These are phyloP conservation scores for Rhabdornis inornatus DNA, from an alignment of 2,113 vertebrate genomes.

Conservation along the genomic window DNA sequence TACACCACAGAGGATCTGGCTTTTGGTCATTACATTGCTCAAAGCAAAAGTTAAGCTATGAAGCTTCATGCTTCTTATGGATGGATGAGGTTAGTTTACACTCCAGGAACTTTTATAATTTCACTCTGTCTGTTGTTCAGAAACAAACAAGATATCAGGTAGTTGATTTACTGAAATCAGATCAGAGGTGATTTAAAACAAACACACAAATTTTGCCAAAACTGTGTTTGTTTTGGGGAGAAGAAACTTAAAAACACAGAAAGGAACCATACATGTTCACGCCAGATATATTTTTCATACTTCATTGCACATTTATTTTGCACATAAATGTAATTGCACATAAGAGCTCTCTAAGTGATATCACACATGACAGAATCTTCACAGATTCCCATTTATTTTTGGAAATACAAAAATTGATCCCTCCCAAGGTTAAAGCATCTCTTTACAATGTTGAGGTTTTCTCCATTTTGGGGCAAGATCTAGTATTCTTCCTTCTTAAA, in stretches of 20 bases:
- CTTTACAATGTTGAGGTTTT: background rate
- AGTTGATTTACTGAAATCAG: background rate
- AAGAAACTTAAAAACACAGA: background rate
- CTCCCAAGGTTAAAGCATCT: background rate
- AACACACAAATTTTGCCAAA: background rate
- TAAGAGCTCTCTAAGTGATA: background rate
- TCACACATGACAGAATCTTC: background rate
- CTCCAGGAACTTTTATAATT: background rate
- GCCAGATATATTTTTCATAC: background rate
- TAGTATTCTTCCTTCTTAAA: background rate
- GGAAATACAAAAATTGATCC: background rate
- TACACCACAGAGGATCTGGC: background rate
- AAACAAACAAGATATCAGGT: background rate
- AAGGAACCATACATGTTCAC: background rate
- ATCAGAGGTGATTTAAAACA: background rate
- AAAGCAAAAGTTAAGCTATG: background rate
- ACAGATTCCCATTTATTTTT: background rate
- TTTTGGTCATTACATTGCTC: background rate
- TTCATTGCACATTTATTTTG: background rate
- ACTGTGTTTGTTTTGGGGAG: fast-evolving
- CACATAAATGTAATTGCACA: background rate
- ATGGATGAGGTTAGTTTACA: background rate
- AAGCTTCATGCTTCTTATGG: background rate
- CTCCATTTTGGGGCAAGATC: background rate
- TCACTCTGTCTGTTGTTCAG: background rate